Conservation (phyloP, 2,888 invertebrate genomes). For the Dugesia japonica region DNA sequence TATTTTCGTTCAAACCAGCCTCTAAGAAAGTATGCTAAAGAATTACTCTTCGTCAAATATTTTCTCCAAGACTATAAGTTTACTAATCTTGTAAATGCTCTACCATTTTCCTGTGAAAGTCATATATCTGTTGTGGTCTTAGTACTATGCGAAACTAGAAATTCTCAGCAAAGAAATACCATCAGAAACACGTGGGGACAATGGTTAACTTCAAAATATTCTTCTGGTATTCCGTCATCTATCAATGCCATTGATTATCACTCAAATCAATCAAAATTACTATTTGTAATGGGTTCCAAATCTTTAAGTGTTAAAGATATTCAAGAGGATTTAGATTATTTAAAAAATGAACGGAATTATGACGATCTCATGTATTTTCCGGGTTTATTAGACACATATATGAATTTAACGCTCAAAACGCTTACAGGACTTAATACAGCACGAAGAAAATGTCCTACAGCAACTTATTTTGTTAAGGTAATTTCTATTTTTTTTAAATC, state of each 20-base stretch:
- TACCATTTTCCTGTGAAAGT: background rate
- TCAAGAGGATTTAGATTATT: background rate
- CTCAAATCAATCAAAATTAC: background rate
- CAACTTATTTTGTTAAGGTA: background rate
- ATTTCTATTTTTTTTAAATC: no score
- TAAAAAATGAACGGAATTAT: background rate
- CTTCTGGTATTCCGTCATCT: background rate
- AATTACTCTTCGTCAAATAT: background rate
- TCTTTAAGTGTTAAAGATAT: background rate
- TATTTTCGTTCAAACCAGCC: no score
- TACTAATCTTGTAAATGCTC: background rate
- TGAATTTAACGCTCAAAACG: background rate
- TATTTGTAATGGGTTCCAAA: background rate
- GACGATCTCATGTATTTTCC: slow-evolving; percentile 6
- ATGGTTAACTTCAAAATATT: background rate
- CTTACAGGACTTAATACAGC: slow-evolving; percentile 9
- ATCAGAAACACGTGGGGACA: slow-evolving; percentile 12
- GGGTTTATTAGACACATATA: background rate
- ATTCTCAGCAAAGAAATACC: background rate
- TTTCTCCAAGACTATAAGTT: background rate
- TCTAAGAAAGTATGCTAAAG: background rate
- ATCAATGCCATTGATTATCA: background rate
- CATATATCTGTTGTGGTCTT: background rate
- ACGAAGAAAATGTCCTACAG: background rate
- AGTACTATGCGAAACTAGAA: background rate